Base-by-base conservation (phyloP, 2,888 invertebrate species). In the Clistopyga incitator region DNA sequence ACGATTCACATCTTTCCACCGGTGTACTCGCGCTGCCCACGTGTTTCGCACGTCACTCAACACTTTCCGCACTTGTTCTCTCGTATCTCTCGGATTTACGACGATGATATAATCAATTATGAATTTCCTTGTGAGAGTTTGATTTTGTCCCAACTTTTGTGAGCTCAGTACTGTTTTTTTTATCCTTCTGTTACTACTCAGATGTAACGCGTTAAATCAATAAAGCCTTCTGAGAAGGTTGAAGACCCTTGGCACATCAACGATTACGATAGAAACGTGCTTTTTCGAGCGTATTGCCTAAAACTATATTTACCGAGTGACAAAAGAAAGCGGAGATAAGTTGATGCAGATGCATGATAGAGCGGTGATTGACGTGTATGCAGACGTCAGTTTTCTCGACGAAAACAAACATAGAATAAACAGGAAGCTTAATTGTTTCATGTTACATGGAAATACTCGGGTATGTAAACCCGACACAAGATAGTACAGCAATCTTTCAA, bases 301-400 rank as follows among this genome's bases (percentile, higher is more conserved):
- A 79, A 76, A 76, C 59, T 45, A 76, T 82, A 71, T 82, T 79
- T 70, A 59, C 56, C 23, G 67, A 79, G 25, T 50, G 79, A 76
- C 71, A 38, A 54, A 64, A 25, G 47, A 56, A 10, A 45, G n/a
- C 29, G 20, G 18, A 54, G 54, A 59, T 45, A 45, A 42, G n/a
- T 13, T 15, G 20, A 56, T 70, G 64, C 74, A 64, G 47, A 38
- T 61, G 52, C 56, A 20, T 20, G 47, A 79, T 82, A 8, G 65
- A 13, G 11, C 6, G 11, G 23, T 38, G 67, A 77, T 77, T 70
- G 29, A 67, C 77, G 25, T 61, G 70, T 61, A 38, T 68, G 50
- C 10, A 8, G 20, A 42, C 76, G 45, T 34, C n/a, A 34, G 18
- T 42, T 25, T 15, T 52, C 38, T 25, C 38, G 54, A 45, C 50